A percentile compares a stretch with the other conserved stretches of the same genome.
Evolutionary conservation across 2,113 vertebrate species (phyloP).

Genomic region (Halichoerus grypus): DNA sequence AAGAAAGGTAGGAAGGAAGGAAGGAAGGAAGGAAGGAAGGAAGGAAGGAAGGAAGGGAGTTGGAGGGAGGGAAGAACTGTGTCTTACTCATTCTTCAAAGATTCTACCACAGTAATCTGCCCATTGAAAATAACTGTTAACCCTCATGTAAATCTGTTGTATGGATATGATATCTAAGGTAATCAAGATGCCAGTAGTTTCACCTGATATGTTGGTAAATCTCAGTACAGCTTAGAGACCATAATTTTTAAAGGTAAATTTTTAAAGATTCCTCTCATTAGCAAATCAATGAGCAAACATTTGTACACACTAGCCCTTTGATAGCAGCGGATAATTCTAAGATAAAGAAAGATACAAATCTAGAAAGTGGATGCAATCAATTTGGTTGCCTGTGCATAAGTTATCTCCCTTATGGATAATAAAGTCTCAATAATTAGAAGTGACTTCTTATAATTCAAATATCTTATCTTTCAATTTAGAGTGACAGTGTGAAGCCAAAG

Average conservation of each 20-base stretch:
- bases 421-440: conserved; percentile 2
- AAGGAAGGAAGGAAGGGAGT: rapidly evolving
- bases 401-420: background rate
- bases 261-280: conserved; percentile 6
- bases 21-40: rapidly evolving
- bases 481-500: background rate
- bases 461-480: background rate
- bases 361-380: background rate
- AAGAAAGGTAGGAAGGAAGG: rapidly evolving
- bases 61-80: background rate
- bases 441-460: background rate
- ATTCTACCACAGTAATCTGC: background rate
- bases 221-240: conserved; percentile 13
- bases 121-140: background rate
- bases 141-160: background rate
- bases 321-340: background rate
- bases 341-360: background rate
- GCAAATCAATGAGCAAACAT: background rate
- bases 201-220: background rate
- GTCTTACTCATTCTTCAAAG: background rate
- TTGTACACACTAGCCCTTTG: background rate
- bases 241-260: conserved; percentile 28
- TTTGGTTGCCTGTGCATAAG: background rate
- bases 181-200: background rate
- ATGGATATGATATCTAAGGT: background rate